Evolutionary conservation across 2,888 invertebrate genomes (phyloP), one percentile per base, ranked within the genome.

Genomic region (Physocephala rufipes): DNA sequence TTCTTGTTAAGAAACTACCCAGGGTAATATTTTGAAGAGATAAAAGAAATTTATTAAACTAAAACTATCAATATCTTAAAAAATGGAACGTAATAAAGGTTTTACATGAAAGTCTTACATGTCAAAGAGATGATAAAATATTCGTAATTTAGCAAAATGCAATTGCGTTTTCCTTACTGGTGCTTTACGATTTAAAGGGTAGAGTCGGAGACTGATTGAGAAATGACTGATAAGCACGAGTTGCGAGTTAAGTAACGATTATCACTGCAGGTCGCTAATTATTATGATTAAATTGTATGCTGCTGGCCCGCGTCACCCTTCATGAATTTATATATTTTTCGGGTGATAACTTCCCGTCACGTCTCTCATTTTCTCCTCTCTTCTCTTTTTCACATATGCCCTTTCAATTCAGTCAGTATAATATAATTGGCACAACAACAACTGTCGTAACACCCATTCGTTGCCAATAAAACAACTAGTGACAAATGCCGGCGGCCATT

Each of bases 261-360:
- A 74, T 73, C 74, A 62, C 74, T 62, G 59, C 73, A 71, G 73
- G 74, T 73, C 68, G 71, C 62, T 74, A 71, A 74, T 70, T 65
- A 73, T 64, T 51, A 73, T 72, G 58, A 71, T 65, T 70, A 70
- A 24, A 19, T 19, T 3, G 43, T 45, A 45, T 47, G 55, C 69
- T 70, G 55, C 63, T 70, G 55, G 28, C 64, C 7, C 63, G 36
- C 21, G 43, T 59, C 15, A 63, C 47, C 63, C 63, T 43, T 2
- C 21, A 21, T 15, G 1, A 19, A 16, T 24, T 55, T 55, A 36
- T 36, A 36, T n/a, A 5, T 19, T 15, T 4, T 24, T 15, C 15
- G 58, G 9, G 19, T 12, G 28, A 16, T 5, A 2, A 24, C 24
- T 58, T 24, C 28, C 15, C 13, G 19, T 55, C 24, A n/a, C 55